These are phyloP conservation scores for Nephrotoma guestfalica DNA, from an alignment of 2,888 invertebrate genomes.

Conservation along the genomic window DNA sequence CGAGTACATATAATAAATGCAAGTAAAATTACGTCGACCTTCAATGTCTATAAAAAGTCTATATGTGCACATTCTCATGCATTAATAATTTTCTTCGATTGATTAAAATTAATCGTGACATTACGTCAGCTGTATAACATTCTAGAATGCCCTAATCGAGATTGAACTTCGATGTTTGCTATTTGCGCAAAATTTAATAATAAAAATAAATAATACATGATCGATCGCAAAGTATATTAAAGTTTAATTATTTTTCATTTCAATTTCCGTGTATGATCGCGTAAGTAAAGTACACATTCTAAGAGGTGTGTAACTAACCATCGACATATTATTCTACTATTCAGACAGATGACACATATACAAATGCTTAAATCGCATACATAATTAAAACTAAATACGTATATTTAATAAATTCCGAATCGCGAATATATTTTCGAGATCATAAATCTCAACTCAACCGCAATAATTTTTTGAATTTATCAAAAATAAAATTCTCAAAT, in stretches of 20 bases:
- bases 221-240: neutral
- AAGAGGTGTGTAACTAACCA: neutral
- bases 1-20: neutral
- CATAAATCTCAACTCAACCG: neutral
- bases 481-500: neutral
- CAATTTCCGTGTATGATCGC: neutral
- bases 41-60: neutral
- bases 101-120: neutral
- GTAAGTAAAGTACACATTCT: neutral
- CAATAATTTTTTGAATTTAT: neutral
- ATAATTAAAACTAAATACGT: neutral
- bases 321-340: neutral
- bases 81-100: neutral
- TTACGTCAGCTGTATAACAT: neutral
- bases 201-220: neutral
- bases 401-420: neutral
- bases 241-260: neutral
- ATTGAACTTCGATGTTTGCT: neutral
- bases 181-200: neutral
- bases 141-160: neutral
- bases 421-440: neutral
- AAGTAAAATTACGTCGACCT: neutral
- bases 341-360: neutral
- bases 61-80: neutral
- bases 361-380: neutral